These are phyloP conservation scores for Smutsia temminckii DNA, from an alignment of 2,797 vertebrate genomes.

Conservation along the genomic window DNA sequence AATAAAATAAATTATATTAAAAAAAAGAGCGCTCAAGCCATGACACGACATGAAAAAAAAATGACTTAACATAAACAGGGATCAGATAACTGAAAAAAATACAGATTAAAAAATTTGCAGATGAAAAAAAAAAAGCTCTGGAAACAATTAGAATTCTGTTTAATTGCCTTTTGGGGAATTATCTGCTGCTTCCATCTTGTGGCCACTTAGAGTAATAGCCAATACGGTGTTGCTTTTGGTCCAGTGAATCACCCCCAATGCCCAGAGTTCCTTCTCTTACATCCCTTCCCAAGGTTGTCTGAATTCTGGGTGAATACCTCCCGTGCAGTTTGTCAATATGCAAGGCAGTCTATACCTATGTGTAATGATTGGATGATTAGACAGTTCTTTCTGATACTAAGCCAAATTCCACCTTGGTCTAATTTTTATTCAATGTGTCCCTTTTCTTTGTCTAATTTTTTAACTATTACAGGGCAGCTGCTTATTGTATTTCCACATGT, in stretches of 20 bases:
- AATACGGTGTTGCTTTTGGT: not conserved
- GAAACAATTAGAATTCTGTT: not conserved
- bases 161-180: not conserved
- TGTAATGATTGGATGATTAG: not conserved
- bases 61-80: too few relatives aligned
- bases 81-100: too few relatives aligned
- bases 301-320: not conserved
- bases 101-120: too few relatives aligned
- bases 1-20: too few relatives aligned
- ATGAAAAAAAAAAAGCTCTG: too few relatives aligned
- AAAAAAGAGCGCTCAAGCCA: too few relatives aligned
- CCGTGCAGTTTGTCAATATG: not conserved
- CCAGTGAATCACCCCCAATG: too few relatives aligned
- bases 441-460: not conserved
- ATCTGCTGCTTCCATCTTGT: constrained; percentile 74
- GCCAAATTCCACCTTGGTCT: not conserved
- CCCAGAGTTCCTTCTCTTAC: not conserved
- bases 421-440: not conserved
- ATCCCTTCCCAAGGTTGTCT: not conserved
- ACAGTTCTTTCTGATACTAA: not conserved
- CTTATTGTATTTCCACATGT: not conserved
- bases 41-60: too few relatives aligned
- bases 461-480: not conserved
- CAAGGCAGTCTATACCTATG: not conserved
- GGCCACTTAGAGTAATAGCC: constrained; percentile 57